Conservation (phyloP, 2,797 vertebrate genomes). For the Pantherophis vulpinus region DNA sequence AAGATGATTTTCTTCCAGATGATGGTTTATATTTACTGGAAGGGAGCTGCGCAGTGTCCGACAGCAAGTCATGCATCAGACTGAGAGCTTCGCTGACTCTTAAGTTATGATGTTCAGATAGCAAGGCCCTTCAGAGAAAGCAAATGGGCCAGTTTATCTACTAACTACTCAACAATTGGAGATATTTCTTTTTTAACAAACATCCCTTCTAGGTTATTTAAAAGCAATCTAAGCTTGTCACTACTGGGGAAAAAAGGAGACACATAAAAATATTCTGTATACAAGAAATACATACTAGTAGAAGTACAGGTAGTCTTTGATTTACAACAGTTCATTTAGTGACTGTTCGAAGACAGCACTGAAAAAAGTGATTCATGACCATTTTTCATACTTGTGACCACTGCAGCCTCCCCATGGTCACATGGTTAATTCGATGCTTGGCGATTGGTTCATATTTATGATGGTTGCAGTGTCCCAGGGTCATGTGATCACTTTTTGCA, state of each 20-base stretch:
- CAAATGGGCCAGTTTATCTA: background rate
- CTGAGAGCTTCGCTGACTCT: constrained; percentile 80
- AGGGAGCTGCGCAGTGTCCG: constrained; percentile 57
- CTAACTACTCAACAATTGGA: background rate
- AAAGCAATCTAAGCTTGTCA: background rate
- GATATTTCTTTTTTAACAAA: background rate
- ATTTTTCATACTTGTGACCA: background rate
- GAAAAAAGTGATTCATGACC: background rate
- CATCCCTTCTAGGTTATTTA: background rate
- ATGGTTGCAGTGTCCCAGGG: background rate
- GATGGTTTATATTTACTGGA: background rate
- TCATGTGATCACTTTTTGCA: background rate
- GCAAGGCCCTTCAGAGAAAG: constrained; percentile 69
- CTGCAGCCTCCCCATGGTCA: background rate
- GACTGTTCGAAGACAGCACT: background rate
- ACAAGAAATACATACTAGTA: background rate
- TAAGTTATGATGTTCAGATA: constrained; percentile 79
- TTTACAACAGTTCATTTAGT: background rate
- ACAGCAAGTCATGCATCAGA: constrained; percentile 79
- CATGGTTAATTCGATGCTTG: background rate
- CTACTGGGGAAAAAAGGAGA: background rate
- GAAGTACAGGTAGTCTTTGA: background rate
- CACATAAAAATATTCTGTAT: background rate
- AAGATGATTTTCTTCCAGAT: constrained; percentile 26
- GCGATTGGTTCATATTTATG: background rate